Evolutionary conservation across 2,113 vertebrate species (phyloP).

Genomic region (Poeciliopsis retropinna): DNA sequence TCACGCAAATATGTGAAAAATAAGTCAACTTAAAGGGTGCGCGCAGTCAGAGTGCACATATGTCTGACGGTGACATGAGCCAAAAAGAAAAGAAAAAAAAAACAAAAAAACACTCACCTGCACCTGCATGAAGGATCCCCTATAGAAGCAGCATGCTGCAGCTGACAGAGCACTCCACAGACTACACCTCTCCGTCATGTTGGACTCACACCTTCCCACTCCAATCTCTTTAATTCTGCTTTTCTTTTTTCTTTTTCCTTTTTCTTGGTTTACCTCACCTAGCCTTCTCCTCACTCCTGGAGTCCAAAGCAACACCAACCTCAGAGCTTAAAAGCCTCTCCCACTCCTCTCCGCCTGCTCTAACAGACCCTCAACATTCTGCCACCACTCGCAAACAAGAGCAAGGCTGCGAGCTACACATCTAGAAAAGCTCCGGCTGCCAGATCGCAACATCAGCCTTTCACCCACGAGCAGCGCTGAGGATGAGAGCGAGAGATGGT

Average conservation of each 20-base stretch:
- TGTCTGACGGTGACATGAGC: not conserved
- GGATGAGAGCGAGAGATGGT: constrained; percentile 55
- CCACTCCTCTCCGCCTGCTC: constrained; percentile 54
- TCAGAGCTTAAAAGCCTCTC: constrained; percentile 55
- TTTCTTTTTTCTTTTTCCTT: not conserved
- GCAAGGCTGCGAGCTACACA: constrained; percentile 39
- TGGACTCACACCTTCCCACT: constrained; percentile 64
- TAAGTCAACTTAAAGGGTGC: not conserved
- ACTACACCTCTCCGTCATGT: constrained; percentile 96
- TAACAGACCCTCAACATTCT: constrained; percentile 70
- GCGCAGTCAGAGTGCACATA: constrained; percentile 10
- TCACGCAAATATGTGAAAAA: constrained; percentile 11
- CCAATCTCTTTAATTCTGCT: constrained; percentile 32
- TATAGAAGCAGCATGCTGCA: constrained; percentile 98
- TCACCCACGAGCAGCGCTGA: constrained; percentile 42
- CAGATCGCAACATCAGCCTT: constrained; percentile 41
- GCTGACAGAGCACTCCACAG: constrained; percentile 97
- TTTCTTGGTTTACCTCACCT: constrained; percentile 1
- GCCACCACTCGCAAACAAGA: constrained; percentile 36
- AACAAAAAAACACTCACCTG: constrained; percentile 86
- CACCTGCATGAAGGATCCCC: constrained; percentile 98
- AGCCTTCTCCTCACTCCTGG: constrained; percentile 30
- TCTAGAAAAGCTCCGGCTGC: constrained; percentile 34
- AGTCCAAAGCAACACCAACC: constrained; percentile 31
- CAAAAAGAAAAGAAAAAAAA: not conserved